phyloP scores from a whole-genome alignment of 2,888 invertebrate genomes.

The Orthosia cruda region DNA sequence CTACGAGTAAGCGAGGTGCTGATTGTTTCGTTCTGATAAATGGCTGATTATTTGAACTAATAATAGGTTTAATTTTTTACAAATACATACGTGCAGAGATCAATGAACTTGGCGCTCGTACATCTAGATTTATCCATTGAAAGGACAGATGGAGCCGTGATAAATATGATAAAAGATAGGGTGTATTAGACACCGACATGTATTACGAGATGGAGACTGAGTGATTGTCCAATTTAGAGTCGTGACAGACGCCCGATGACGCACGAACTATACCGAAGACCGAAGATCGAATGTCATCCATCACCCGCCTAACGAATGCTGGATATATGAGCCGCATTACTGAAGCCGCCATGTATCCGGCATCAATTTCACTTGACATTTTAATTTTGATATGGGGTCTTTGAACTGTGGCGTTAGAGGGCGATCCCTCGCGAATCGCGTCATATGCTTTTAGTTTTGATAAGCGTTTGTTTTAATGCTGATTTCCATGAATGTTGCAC shows the following conservation, averaged over 20 bases:
- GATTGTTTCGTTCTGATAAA: background rate
- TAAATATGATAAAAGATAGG: constrained; percentile 61
- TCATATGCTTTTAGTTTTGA: constrained; percentile 16
- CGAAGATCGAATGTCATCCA: constrained; percentile 72
- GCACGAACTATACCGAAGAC: constrained; percentile 52
- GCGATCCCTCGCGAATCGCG: constrained; percentile 22
- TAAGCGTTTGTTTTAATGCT: constrained; percentile 6
- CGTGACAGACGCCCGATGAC: constrained; percentile 71
- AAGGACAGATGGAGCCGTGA: constrained; percentile 31
- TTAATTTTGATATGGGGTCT: constrained; percentile 60
- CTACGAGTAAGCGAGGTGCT: background rate
- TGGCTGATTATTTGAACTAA: constrained; percentile 5
- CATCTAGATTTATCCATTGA: constrained; percentile 48
- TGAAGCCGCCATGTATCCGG: constrained; percentile 78
- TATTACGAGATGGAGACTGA: constrained; percentile 68
- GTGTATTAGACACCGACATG: constrained; percentile 56
- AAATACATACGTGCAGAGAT: background rate
- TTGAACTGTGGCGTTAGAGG: constrained; percentile 58
- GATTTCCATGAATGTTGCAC: constrained; percentile 34
- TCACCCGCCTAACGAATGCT: constrained; percentile 82
- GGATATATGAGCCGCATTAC: constrained; percentile 79
- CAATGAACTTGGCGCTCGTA: constrained; percentile 26
- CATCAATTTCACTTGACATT: constrained; percentile 69
- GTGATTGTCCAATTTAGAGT: constrained; percentile 73
- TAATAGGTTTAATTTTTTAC: constrained; percentile 14